Base-by-base conservation (phyloP, 1,140 invertebrate genomes). In the Ceratina japonica region DNA sequence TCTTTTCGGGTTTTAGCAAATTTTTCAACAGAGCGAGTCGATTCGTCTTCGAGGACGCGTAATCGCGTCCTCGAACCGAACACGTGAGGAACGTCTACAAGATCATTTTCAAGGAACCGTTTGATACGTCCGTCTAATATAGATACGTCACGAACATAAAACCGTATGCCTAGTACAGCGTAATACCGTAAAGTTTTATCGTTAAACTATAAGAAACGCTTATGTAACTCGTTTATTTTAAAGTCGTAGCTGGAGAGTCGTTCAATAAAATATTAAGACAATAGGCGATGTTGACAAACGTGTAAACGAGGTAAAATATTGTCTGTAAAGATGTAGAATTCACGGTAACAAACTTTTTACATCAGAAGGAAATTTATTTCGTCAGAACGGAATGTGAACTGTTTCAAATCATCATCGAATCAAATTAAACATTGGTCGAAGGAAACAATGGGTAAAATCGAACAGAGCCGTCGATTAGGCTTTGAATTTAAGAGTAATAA, bases 221-320 rank as follows among this genome's bases (percentile, higher is more conserved):
- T 72, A 15, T 37, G 49, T 22, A 58, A 5, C 56, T 72, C 3
- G 49, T n/a, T 83, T 70, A 22, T 65, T 83, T 58, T 20, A 75
- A 79, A 18, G 37, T 62, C 7, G 37, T 84, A 75, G 18, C 27
- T 52, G 62, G 63, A 52, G n/a, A 59, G 72, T 72, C 2, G 31
- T 75, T 51, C 65, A 82, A 51, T 59, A 22, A 22, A 52, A 31
- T 78, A 24, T 49, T 13, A 18, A 49, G 56, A 62, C 58, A 75
- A 75, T 83, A 80, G 66, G 16, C 56, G 16, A 75, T 79, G 56
- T 84, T 71, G 51, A 83, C 51, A 75, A 66, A 16, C 61, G 68
- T 72, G 66, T 52, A 27, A 54, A 20, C 52, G 62, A 75, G 24
- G 27, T 51, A 68, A 52, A 68, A 52, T 5, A 24, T 51, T 79